Conservation (phyloP, 1,140 invertebrate genomes). For the Onthophagus taurus region DNA sequence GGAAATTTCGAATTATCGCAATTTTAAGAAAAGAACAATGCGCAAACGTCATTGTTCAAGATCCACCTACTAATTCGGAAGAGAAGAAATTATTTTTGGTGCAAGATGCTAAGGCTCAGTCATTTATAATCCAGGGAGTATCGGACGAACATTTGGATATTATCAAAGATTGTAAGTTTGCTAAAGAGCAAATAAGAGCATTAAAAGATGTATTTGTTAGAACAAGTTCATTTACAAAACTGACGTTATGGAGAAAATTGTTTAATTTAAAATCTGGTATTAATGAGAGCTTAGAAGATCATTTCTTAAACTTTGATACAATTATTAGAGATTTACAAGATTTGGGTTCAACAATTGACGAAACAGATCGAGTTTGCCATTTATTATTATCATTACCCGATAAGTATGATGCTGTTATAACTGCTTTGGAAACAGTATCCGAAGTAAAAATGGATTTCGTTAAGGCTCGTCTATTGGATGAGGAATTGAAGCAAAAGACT, state of each 20-base stretch:
- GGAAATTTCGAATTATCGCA: not conserved
- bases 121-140: conserved; percentile 16
- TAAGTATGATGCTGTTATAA: conserved; percentile 20
- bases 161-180: conserved; percentile 15
- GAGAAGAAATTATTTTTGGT: not conserved
- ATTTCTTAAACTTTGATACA: conserved; percentile 21
- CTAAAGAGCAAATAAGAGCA: conserved; percentile 11
- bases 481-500: conserved; percentile 30
- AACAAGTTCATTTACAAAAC: conserved; percentile 16
- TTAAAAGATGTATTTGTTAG: conserved; percentile 16
- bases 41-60: not conserved
- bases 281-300: conserved; percentile 18
- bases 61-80: not conserved
- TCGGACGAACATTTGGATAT: conserved; percentile 20
- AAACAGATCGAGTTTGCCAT: conserved; percentile 32
- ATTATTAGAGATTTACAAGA: conserved; percentile 19
- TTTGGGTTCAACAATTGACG: conserved; percentile 34
- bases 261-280: conserved; percentile 14
- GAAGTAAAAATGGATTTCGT: conserved; percentile 36
- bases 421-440: too few relatives aligned
- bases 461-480: conserved; percentile 35
- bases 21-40: conserved; percentile 3
- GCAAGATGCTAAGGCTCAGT: conserved; percentile 12
- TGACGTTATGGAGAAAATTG: conserved; percentile 13
- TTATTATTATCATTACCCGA: conserved; percentile 31